Evolutionary conservation across 2,113 vertebrate species (phyloP), one percentile per base, ranked within the genome.

Genomic region (Ciconia boyciana): DNA sequence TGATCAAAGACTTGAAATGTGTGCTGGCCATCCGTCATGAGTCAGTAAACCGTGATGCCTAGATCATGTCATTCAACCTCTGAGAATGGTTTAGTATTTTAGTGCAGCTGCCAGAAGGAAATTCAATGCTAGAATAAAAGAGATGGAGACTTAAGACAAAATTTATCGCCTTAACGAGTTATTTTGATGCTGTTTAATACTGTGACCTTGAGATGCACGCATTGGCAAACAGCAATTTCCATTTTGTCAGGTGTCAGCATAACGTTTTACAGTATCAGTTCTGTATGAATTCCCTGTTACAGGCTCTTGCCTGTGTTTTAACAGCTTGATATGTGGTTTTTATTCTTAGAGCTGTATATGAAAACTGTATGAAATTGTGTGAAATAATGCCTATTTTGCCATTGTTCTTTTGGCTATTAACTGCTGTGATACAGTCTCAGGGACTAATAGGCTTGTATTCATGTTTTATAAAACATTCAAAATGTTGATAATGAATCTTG

Each of bases 81-180:
- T 68, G 34, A 76, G 65, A 57, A 54, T 4, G 32, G 61, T 84
- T 90, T 87, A 81, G 74, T 74, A 3, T 75, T 93, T 77, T 87
- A 76, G 66, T 65, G 70, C 87, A 87, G 91, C 83, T 94, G 83
- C 75, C 89, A 91, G 84, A 58, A 80, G 66, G 89, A 95, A 95
- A 96, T 91, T 49, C 44, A 81, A 84, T 81, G 48, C 68, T 81
- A 57, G 70, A 96, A 93, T 79, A 48, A 82, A 81, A 95, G 80
- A 79, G 65, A 64, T 39, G n/a, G 31, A 22, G 46, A 26, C 57
- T 94, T 52, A 43, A 71, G 34, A 41, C 65, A 71, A 90, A 84
- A 84, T 69, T 31, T 69, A 83, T 83, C 57, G 43, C 58, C 58
- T 61, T 77, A 93, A 88, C 3, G 17, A 57, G 70, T 84, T 87